These are phyloP conservation scores for Ophioninae sp. DNA, from an alignment of 2,888 invertebrate genomes.

Conservation along the genomic window DNA sequence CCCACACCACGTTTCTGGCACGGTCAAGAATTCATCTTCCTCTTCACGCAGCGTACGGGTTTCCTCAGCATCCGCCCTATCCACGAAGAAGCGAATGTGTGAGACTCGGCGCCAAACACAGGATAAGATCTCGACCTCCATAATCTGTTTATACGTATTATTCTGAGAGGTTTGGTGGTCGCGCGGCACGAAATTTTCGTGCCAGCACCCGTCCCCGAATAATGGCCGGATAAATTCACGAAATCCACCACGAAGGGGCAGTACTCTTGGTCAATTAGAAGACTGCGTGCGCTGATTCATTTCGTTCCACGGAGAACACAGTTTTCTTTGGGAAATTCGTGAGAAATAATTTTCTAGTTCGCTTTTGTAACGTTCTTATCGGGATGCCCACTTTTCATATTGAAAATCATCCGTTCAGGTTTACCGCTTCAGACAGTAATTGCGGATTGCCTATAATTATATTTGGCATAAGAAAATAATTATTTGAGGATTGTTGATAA, in stretches of 20 bases:
- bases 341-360: neutral
- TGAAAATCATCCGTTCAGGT: too few relatives aligned
- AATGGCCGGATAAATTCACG: neutral
- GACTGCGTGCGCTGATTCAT: neutral
- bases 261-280: neutral
- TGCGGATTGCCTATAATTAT: too few relatives aligned
- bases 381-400: neutral
- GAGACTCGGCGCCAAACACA: neutral
- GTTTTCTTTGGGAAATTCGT: neutral
- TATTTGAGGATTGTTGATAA: too few relatives aligned
- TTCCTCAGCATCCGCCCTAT: neutral
- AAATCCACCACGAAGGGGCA: neutral
- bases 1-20: slow-evolving; percentile 14
- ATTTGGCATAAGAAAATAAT: too few relatives aligned
- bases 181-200: neutral
- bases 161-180: neutral
- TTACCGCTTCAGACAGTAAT: too few relatives aligned
- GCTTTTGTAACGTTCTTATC: neutral
- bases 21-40: slow-evolving; percentile 52
- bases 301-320: neutral
- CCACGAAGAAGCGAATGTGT: neutral
- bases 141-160: slow-evolving; percentile 4
- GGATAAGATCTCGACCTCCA: neutral
- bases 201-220: neutral
- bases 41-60: slow-evolving; percentile 21